These are phyloP conservation scores for Geotrypetes seraphini DNA, from an alignment of 2,797 vertebrate species.

Conservation along the genomic window DNA sequence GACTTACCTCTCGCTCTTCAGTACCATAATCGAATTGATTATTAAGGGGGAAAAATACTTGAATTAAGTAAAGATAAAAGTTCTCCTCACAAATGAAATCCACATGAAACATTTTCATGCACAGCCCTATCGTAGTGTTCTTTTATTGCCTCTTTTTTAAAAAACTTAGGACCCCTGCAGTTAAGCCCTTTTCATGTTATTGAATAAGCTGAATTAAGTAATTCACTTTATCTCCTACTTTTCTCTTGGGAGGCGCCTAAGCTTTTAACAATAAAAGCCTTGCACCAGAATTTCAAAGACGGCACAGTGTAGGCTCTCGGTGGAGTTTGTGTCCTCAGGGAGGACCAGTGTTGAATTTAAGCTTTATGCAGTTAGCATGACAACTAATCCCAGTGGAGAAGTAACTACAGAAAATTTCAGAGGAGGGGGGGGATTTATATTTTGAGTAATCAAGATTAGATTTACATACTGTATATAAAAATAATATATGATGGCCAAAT, in stretches of 20 bases:
- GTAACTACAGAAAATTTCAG: background rate
- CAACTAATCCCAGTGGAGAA: background rate
- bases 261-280: background rate
- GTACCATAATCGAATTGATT: too few species aligned
- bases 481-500: too few species aligned
- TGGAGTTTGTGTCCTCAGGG: slow-evolving; percentile 4
- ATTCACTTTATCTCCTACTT: background rate
- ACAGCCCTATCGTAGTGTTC: background rate
- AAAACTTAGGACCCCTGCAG: background rate
- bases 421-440: background rate
- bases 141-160: background rate
- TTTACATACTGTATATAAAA: background rate
- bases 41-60: too few species aligned
- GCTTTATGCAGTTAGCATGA: accelerated
- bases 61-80: background rate
- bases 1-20: too few species aligned
- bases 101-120: background rate
- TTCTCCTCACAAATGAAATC: background rate
- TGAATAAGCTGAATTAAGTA: background rate
- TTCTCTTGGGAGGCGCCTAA: background rate
- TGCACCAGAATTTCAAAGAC: slow-evolving; percentile 5
- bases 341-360: background rate
- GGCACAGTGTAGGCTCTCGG: background rate
- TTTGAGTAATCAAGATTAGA: background rate
- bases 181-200: background rate